Evolutionary conservation across 2,797 vertebrate species (phyloP).

Genomic region (Labeo calbasu): DNA sequence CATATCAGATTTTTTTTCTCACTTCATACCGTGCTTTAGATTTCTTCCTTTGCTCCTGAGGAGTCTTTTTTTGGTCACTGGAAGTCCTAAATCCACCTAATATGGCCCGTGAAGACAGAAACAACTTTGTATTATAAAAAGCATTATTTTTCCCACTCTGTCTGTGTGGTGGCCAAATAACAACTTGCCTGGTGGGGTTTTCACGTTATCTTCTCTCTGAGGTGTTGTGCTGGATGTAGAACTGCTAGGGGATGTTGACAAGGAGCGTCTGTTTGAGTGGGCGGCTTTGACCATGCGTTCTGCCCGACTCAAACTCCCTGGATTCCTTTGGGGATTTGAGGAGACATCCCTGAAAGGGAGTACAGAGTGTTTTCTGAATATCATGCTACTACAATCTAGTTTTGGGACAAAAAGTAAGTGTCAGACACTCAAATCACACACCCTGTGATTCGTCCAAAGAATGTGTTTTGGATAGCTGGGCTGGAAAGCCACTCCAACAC

Average conservation of each 20-base stretch:
- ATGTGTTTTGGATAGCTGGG: conserved; percentile 67
- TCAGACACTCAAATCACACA: conserved; percentile 24
- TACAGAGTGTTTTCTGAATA: not conserved
- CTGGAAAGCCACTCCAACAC: conserved; percentile 67
- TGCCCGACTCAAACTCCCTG: conserved; percentile 64
- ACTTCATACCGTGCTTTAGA: conserved; percentile 30
- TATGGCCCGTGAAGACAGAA: not conserved
- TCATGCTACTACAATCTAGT: not conserved
- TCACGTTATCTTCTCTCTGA: not conserved
- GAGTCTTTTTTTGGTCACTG: conserved; percentile 7
- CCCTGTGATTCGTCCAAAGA: conserved; percentile 58
- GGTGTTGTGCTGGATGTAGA: conserved; percentile 35
- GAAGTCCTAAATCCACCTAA: conserved; percentile 7
- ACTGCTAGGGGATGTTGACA: conserved; percentile 27
- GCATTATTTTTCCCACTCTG: not conserved
- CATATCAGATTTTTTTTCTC: not conserved
- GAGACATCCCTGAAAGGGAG: conserved; percentile 49
- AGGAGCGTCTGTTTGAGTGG: conserved; percentile 38
- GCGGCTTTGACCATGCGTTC: conserved; percentile 74
- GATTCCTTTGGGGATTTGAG: conserved; percentile 43
- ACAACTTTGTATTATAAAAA: not conserved
- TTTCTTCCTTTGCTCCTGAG: conserved; percentile 23
- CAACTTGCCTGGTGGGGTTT: conserved; percentile 28
- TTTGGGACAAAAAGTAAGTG: not conserved
- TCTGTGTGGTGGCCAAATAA: not conserved